Evolutionary conservation across 2,113 vertebrate species (phyloP).

Genomic region (Orycteropus afer): DNA sequence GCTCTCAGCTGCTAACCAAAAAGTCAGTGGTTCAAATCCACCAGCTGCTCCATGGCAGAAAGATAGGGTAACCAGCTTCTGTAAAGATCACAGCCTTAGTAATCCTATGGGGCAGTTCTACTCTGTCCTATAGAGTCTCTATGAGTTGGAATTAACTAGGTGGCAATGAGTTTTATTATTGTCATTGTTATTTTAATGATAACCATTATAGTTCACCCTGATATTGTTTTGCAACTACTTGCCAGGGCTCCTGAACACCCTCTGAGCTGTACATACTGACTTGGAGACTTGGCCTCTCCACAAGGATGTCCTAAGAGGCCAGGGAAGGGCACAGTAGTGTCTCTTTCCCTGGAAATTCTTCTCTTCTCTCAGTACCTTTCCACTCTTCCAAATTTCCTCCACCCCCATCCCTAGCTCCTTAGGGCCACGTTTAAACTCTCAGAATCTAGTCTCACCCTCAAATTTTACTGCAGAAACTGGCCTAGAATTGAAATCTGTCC

Average conservation of each 20-base stretch:
- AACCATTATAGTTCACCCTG: neutral
- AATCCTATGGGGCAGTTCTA: neutral
- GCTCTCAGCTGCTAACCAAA: neutral
- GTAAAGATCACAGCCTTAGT: neutral
- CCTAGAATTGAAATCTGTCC: neutral
- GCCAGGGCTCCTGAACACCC: neutral
- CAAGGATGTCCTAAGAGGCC: neutral
- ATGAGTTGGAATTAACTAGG: neutral
- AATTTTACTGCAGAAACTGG: neutral
- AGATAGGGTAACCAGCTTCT: neutral
- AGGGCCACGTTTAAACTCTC: neutral
- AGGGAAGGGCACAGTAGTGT: rapidly evolving
- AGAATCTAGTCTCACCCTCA: neutral
- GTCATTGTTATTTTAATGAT: neutral
- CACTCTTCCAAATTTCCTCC: neutral
- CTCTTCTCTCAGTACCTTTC: neutral
- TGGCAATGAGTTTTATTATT: neutral
- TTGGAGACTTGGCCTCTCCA: neutral
- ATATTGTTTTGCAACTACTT: rapidly evolving
- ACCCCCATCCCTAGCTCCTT: no score
- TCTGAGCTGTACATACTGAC: rapidly evolving
- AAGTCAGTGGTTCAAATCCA: neutral
- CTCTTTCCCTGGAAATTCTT: neutral
- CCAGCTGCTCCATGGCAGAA: neutral
- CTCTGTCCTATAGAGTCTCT: neutral